Evolutionary conservation across 2,797 vertebrate species (phyloP).

Genomic region (Myotis daubentonii): DNA sequence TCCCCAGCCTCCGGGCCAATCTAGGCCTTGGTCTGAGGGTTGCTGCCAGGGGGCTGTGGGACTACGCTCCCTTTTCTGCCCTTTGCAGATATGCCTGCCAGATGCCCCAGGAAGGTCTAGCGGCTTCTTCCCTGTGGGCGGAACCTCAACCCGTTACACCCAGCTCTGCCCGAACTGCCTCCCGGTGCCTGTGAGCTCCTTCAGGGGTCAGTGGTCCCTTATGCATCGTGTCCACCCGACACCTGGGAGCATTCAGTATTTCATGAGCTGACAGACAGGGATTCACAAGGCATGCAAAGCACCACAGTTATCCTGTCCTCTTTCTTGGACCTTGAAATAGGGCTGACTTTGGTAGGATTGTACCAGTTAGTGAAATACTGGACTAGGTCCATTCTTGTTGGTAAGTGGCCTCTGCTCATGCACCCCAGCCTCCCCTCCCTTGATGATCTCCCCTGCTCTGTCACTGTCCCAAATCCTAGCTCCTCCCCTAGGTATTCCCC

Average conservation of each 20-base stretch:
- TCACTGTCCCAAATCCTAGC: not conserved
- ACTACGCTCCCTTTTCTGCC: not conserved
- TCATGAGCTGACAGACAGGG: not conserved
- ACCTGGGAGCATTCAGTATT: not conserved
- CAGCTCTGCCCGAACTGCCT: not conserved
- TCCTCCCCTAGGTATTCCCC: not conserved
- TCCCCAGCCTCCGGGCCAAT: not conserved
- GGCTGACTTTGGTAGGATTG: not conserved
- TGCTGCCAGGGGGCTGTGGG: rapidly evolving
- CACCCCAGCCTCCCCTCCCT: not conserved
- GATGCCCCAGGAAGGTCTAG: not conserved
- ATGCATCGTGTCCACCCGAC: not conserved
- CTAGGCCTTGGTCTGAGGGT: not conserved
- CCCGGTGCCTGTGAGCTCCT: not conserved
- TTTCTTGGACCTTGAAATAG: not conserved
- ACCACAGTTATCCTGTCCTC: not conserved
- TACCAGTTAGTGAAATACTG: not conserved
- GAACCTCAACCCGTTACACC: too few relatives aligned
- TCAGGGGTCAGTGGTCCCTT: not conserved
- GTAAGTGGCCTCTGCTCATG: not conserved
- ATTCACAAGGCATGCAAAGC: not conserved
- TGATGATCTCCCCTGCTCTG: not conserved
- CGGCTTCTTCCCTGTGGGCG: not conserved
- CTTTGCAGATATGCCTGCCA: not conserved
- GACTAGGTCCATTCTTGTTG: not conserved